These are phyloP conservation scores for Drosophila falleni DNA, from an alignment of 2,888 invertebrate genomes.

Conservation along the genomic window DNA sequence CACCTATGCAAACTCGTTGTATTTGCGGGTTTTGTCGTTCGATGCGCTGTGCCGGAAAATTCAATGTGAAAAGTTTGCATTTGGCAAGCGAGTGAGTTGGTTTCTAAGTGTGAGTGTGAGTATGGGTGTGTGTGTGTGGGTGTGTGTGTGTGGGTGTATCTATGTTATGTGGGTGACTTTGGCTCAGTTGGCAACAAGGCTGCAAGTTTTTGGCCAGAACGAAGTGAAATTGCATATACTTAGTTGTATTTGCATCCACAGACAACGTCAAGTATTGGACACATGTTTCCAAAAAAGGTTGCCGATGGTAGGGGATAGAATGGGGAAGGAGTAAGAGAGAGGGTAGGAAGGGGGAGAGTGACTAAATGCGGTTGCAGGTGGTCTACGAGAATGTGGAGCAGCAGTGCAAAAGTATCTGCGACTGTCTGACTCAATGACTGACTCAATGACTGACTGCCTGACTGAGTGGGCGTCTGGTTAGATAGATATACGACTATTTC, in stretches of 20 bases:
- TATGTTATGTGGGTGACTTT: conserved; percentile 31
- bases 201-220: conserved; percentile 57
- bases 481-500: conserved; percentile 25
- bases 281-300: conserved; percentile 43
- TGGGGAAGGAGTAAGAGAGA: background rate
- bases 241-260: conserved; percentile 54
- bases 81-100: conserved; percentile 35
- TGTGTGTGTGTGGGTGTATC: conserved; percentile 17
- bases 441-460: conserved; percentile 6
- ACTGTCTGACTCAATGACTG: conserved; percentile 3
- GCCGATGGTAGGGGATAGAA: background rate
- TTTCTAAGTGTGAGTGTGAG: conserved; percentile 1
- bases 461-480: conserved; percentile 37
- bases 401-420: conserved; percentile 38
- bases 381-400: conserved; percentile 65
- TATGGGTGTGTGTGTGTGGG: conserved; percentile 7
- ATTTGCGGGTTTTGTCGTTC: conserved; percentile 62
- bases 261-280: conserved; percentile 58
- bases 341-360: background rate
- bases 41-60: conserved; percentile 73
- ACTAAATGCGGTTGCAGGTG: conserved; percentile 37
- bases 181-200: conserved; percentile 67
- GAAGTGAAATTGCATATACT: conserved; percentile 64
- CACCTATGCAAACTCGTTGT: conserved; percentile 32
- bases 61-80: conserved; percentile 79